Base-by-base conservation (phyloP, 2,797 vertebrate species). In the Nannoperca obscura region DNA sequence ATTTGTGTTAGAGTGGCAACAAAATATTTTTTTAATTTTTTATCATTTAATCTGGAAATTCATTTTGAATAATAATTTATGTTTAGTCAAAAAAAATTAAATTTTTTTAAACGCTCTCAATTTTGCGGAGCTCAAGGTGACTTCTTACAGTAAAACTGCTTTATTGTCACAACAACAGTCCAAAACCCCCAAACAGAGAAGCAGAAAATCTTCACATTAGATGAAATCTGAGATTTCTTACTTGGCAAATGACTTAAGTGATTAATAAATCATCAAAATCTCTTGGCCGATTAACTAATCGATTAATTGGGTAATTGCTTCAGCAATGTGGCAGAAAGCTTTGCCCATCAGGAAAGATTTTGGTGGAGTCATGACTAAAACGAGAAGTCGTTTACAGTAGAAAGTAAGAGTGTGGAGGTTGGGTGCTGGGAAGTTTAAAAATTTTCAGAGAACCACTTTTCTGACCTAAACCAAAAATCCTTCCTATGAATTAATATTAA, bases 401-500 rank as follows among this genome's bases (percentile, higher is more conserved):
- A 46, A 22, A 71, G 40, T 34, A 34, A 53, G 17, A 64, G 34
- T 13, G 46, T 42, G 10, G 17, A 2, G 10, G 30, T 40, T 34
- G n/a, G 50, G 50, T 49, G 17, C 38, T 47, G 54, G 62, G 24
- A 44, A 42, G 8, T 36, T 40, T 22, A 68, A 62, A 40, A 1
- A 38, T 44, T 32, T 78, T 53, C 7, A n/a, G 9, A 42, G 9
- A 30, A 27, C 5, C 4, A 27, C 1, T 47, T 42, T 44, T 62
- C 52, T 42, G 22, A 63, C 47, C 14, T 69, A n/a, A 22, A 64
- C 58, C 24, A 40, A 74, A 59, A 55, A 22, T 78, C n/a, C 9
- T 64, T 78, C 24, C n/a, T 36, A 30, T 74, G 24, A 55, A 27
- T 78, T 68, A 62, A 44, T 30, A 70, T 63, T 38, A 46, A 62